phyloP scores from a whole-genome alignment of 2,797 vertebrate genomes.

The Pogonophryne albipinna region DNA sequence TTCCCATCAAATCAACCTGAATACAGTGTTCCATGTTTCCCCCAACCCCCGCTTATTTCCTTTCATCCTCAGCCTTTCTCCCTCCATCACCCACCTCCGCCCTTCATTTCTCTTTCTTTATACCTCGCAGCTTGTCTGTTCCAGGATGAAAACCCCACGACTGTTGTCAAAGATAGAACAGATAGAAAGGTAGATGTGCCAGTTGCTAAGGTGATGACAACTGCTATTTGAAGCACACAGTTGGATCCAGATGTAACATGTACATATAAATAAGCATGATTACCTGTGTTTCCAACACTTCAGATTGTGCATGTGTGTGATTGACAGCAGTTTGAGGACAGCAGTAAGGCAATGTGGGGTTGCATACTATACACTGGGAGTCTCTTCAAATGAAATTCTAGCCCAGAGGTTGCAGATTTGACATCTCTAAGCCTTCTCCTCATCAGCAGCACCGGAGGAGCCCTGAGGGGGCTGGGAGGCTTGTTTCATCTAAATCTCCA shows the following conservation, averaged over 20 bases:
- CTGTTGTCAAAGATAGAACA: constrained; percentile 52
- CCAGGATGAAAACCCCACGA: constrained; percentile 34
- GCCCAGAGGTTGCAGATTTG: constrained; percentile 69
- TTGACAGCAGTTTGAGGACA: constrained; percentile 73
- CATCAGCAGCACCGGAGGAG: constrained; percentile 57
- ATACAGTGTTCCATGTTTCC: constrained; percentile 33
- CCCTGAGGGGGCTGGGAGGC: constrained; percentile 24
- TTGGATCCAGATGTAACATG: constrained; percentile 36
- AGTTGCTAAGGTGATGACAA: constrained; percentile 76
- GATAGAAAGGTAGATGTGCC: constrained; percentile 55
- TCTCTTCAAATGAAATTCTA: constrained; percentile 75
- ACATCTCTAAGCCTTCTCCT: constrained; percentile 63
- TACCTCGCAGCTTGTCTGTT: constrained; percentile 52
- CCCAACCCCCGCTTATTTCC: constrained; percentile 42
- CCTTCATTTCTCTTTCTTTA: constrained; percentile 45
- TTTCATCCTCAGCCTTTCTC: constrained; percentile 53
- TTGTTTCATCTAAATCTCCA: constrained; percentile 59
- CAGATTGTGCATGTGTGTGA: constrained; percentile 46
- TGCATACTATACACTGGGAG: constrained; percentile 54
- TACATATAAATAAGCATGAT: constrained; percentile 30
- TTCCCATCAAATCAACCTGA: constrained; percentile 53
- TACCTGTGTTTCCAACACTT: constrained; percentile 55
- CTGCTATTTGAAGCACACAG: constrained; percentile 61
- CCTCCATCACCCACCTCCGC: constrained; percentile 55
- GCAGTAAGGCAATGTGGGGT: constrained; percentile 33